Percentiles rank a stretch among this genome's conserved stretches.
Evolutionary conservation across 2,113 vertebrate species (phyloP).

Genomic region (Odocoileus virginianus): DNA sequence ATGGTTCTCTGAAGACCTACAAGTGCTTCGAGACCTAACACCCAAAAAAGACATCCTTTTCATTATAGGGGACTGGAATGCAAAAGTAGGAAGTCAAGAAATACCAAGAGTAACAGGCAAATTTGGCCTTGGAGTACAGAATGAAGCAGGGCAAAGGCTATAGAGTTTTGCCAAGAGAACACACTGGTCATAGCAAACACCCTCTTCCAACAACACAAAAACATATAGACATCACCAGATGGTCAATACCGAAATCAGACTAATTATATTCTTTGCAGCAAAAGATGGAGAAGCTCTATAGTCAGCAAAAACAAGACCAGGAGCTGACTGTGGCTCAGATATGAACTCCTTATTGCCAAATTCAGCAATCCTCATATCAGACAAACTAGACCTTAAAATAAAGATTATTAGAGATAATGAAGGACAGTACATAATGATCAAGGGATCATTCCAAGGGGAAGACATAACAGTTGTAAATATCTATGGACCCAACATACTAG

Average conservation of each 20-base stretch:
- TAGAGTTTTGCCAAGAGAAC: background rate
- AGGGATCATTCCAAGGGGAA: background rate
- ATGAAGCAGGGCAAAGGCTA: background rate
- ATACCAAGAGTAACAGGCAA: background rate
- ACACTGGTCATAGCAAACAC: background rate
- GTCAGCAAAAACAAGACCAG: background rate
- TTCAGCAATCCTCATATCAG: background rate
- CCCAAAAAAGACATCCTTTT: background rate
- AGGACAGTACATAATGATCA: background rate
- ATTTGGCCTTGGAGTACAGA: background rate
- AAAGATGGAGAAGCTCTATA: background rate
- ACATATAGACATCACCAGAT: background rate
- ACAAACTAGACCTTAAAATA: background rate
- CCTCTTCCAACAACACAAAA: background rate
- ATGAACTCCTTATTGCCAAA: background rate
- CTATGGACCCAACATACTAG: background rate
- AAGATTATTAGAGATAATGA: background rate
- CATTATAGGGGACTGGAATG: background rate
- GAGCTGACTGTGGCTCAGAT: background rate
- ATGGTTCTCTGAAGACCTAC: rapidly evolving
- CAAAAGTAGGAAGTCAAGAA: background rate
- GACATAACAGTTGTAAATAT: background rate
- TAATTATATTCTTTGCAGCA: background rate
- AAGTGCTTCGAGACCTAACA: background rate
- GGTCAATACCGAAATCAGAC: background rate